Base-by-base conservation (phyloP, 2,113 vertebrate species). In the Stigmatopora nigra region DNA sequence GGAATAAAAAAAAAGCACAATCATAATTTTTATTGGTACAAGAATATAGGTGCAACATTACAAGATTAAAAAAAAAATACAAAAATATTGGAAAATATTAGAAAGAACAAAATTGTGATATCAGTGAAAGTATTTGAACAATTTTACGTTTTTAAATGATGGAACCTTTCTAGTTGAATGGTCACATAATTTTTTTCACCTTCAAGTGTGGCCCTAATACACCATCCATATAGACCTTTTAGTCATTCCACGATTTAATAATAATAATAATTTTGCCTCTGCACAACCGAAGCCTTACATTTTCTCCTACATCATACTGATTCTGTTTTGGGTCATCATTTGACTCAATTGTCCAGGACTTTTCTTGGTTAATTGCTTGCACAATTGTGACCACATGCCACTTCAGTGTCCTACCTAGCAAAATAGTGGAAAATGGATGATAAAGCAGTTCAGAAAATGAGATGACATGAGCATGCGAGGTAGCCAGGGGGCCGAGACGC, bases 341-440 rank as follows among this genome's bases (percentile, higher is more conserved):
- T 64, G 25, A 73, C 84, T 69, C 75, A 16, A 67, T 79, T 78
- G 47, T 65, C 66, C 57, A 72, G 70, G 85, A 69, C 67, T 70
- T 12, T 56, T 36, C 58, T 12, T 71, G 73, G 84, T 83, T 86
- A 79, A n/a, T n/a, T n/a, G n/a, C 81, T 75, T 82, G 83, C 61
- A 70, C 52, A 62, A 74, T 67, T 71, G 64, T 77, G 76, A 79
- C 86, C 88, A 80, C 89, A 86, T 79, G 87, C 53, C 12, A 56
- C 88, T 89, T 87, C 85, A 78, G 83, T 85, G 88, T 90, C 87
- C 90, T 88, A 92, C 89, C 66, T 84, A 88, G 87, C 91, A 88
- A 87, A 78, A 78, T 65, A 68, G 89, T 82, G 83, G 90, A 90
- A 93, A 90, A 92, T 89, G 88, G n/a, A n/a, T n/a, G n/a, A n/a